Evolutionary conservation across 2,113 vertebrate species (phyloP).

Genomic region (Tinamus guttatus): DNA sequence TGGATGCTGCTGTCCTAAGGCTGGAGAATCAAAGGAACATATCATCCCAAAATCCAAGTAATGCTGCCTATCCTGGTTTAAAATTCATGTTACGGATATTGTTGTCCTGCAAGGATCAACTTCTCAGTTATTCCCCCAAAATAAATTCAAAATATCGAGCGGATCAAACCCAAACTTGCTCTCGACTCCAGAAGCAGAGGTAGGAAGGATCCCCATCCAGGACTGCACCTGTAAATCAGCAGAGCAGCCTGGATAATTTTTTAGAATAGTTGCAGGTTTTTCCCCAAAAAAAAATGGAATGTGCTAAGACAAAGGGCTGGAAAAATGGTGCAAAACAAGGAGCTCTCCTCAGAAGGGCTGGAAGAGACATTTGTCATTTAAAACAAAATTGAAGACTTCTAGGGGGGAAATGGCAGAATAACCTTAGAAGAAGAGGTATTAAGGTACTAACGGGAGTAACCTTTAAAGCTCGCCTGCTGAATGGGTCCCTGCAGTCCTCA

Average conservation of each 20-base stretch:
- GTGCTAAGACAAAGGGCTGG: not conserved
- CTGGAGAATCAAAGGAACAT: not conserved
- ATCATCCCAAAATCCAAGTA: not conserved
- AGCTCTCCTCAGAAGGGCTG: not conserved
- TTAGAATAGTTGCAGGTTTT: not conserved
- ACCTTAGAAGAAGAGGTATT: constrained; percentile 49
- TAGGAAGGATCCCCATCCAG: not conserved
- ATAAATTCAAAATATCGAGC: not conserved
- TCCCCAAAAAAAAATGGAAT: not conserved
- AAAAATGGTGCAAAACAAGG: not conserved
- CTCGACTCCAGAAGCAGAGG: not conserved
- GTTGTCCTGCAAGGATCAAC: not conserved
- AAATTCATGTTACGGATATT: not conserved
- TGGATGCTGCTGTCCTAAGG: not conserved
- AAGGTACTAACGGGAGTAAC: constrained; percentile 57
- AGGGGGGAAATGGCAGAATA: constrained; percentile 37
- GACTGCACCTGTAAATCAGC: not conserved
- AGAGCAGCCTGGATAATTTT: not conserved
- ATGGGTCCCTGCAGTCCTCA: constrained; percentile 40
- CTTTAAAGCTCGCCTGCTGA: constrained; percentile 51
- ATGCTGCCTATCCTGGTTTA: not conserved
- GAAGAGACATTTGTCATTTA: constrained; percentile 26
- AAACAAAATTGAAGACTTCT: constrained; percentile 38
- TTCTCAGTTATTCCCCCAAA: not conserved
- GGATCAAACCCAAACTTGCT: not conserved